Evolutionary conservation across 2,888 invertebrate genomes (phyloP).

Genomic region (Mermis nigrescens): DNA sequence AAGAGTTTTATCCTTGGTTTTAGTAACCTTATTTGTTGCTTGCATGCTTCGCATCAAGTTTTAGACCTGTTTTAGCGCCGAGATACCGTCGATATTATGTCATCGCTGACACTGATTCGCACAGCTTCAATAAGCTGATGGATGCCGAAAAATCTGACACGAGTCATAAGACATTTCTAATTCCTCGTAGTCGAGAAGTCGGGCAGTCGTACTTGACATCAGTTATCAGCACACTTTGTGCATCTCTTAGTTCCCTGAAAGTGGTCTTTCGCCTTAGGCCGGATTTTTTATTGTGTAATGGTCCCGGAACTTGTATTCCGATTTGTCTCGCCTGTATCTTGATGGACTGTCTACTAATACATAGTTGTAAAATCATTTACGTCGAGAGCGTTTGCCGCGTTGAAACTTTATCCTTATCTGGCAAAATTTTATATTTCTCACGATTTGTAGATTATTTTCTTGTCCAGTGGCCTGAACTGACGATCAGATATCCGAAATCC

Average conservation of each 20-base stretch:
- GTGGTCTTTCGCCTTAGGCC: conserved; percentile 51
- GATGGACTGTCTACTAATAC: conserved; percentile 32
- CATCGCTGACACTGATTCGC: conserved; percentile 46
- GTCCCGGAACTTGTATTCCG: conserved; percentile 89
- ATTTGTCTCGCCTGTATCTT: conserved; percentile 59
- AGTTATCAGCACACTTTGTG: conserved; percentile 53
- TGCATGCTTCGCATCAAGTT: too few species aligned
- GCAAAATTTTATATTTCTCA: conserved; percentile 59
- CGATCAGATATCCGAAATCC: conserved; percentile 46
- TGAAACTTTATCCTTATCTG: conserved; percentile 64
- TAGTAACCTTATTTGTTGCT: too few species aligned
- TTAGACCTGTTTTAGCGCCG: too few species aligned
- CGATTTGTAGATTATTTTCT: conserved; percentile 55
- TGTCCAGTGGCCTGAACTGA: conserved; percentile 75
- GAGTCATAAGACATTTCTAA: conserved; percentile 31
- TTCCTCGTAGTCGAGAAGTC: conserved; percentile 64
- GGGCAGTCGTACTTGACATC: conserved; percentile 63
- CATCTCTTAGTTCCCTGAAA: conserved; percentile 50
- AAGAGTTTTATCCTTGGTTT: too few species aligned
- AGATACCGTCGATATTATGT: conserved; percentile 22
- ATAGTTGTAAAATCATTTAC: conserved; percentile 56
- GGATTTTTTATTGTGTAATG: conserved; percentile 63
- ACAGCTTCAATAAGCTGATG: conserved; percentile 51
- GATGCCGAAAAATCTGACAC: conserved; percentile 31
- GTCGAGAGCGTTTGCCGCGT: conserved; percentile 89